Base-by-base conservation (phyloP, 1,140 invertebrate species). In the Rhizoglyphus robini region DNA sequence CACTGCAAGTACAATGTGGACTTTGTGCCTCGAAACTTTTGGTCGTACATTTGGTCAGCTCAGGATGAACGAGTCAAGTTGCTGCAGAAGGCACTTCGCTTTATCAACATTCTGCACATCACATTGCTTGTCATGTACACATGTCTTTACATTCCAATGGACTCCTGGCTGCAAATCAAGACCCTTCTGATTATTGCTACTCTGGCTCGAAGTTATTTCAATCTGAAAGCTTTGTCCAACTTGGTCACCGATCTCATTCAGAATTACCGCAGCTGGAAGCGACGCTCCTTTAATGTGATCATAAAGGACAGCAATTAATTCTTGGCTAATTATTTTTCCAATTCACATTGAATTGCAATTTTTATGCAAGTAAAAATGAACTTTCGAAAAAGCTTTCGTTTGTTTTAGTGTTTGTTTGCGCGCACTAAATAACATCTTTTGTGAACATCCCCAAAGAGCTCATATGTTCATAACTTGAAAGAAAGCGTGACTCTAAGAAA, bases 191-290 rank as follows among this genome's bases (percentile, higher is more conserved):
- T 20, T 3, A 46, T 46, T 34, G 30, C 36, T 11, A 1, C 29
- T 3, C 1, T 23, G 15, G 29, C 29, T 1, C 3, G 58, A 34
- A n/a, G 15, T 27, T 60, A 32, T 46, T n/a, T 46, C n/a, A 32
- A 30, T 3, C 8, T 29, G 13, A n/a, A 60, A 20, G 13, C 27
- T 27, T 1, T 60, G 3, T 18, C 11, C 11, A 27, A 20, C 13
- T 60, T 60, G 23, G 29, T 34, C 36, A 29, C 23, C 2, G n/a
- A 29, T 34, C 2, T 60, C 15, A 15, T 30, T 2, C 27, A 46
- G n/a, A 60, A 60, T 46, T 60, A 60, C 15, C 1, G 8, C 15
- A n/a, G 29, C 15, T 60, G 58, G 58, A 60, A 34, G 29, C 58
- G 13, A 46, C 1, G 30, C 15, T 29, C 15, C 15, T 60, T 3